Base-by-base conservation (phyloP, 2,888 invertebrate genomes). In the Copidosoma aretas region DNA sequence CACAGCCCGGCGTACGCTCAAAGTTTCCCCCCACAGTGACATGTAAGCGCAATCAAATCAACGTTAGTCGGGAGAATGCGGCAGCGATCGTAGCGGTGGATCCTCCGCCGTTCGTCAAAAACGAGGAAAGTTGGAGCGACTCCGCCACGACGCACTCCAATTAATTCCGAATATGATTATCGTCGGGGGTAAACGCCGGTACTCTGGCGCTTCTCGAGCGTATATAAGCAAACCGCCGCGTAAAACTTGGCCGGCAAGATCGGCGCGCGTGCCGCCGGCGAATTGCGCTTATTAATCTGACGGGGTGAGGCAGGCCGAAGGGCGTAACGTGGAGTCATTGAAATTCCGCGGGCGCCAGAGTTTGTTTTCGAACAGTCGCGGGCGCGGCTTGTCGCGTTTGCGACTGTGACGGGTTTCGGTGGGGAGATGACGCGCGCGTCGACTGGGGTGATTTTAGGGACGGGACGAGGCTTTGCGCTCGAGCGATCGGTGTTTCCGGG, bases 31-130 rank as follows among this genome's bases (percentile, higher is more conserved):
- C 49, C 19, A 49, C 24, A 39, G 39, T 21, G 49, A 32, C 4
- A 32, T 32, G 32, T 32, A 32, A 3, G 32, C 32, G 32, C 54
- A 56, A 63, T 61, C 41, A 41, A 61, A 53, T 61, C 52, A 61
- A 32, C 22, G 24, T 46, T 56, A 56, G 12, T 46, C 12, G 43
- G 14, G 17, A 15, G 43, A 12, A 15, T 3, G 12, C 43, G 15
- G 17, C n/a, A n/a, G n/a, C n/a, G n/a, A n/a, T n/a, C n/a, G n/a
- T n/a, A n/a, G n/a, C n/a, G n/a, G n/a, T n/a, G n/a, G n/a, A n/a
- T 46, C 43, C 14, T 46, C 43, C 41, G 14, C 41, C 14, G 43
- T 2, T 3, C 17, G 17, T 46, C 43, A 46, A 46, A 46, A 46
- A 46, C 32, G 32, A 32, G 32, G 32, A 32, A 32, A 32, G 32